Evolutionary conservation across 2,113 vertebrate genomes (phyloP).

Genomic region (Dicrurus megarhynchus): DNA sequence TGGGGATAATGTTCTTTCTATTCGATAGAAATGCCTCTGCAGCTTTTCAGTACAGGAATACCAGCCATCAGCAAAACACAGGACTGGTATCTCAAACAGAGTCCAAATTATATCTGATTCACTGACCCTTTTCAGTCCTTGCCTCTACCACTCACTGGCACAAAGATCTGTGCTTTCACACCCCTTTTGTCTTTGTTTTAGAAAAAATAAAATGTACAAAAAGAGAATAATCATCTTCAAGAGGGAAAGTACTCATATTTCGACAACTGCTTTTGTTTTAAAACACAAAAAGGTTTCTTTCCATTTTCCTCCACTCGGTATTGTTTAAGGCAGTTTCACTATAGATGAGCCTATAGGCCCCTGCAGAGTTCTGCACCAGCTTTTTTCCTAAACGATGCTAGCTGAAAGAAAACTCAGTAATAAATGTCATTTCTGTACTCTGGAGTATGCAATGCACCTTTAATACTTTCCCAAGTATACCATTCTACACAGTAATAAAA

Average conservation of each 20-base stretch:
- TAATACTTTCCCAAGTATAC: constrained; percentile 30
- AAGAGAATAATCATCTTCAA: constrained; percentile 56
- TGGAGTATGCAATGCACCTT: constrained; percentile 1
- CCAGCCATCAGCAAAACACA: constrained; percentile 86
- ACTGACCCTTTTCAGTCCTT: constrained; percentile 87
- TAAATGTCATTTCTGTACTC: constrained; percentile 45
- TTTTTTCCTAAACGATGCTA: constrained; percentile 21
- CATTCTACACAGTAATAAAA: constrained; percentile 30
- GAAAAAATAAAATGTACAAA: constrained; percentile 75
- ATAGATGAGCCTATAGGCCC: background rate
- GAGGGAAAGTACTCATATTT: constrained; percentile 24
- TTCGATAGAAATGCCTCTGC: constrained; percentile 72
- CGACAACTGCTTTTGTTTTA: constrained; percentile 38
- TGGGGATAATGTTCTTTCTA: constrained; percentile 76
- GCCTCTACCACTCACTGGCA: constrained; percentile 71
- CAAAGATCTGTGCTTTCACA: constrained; percentile 80
- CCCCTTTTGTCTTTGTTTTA: constrained; percentile 78
- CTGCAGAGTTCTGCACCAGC: background rate
- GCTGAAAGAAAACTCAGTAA: constrained; percentile 46
- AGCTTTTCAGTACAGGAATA: constrained; percentile 76
- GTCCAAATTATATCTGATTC: constrained; percentile 90
- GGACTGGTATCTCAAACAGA: constrained; percentile 84
- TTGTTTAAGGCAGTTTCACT: background rate
- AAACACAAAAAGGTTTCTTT: background rate
- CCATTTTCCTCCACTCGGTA: background rate